Percentiles rank a stretch among this genome's conserved stretches.
Evolutionary conservation across 1,140 invertebrate species (phyloP).

Genomic region (Macrosteles quadrilineatus): DNA sequence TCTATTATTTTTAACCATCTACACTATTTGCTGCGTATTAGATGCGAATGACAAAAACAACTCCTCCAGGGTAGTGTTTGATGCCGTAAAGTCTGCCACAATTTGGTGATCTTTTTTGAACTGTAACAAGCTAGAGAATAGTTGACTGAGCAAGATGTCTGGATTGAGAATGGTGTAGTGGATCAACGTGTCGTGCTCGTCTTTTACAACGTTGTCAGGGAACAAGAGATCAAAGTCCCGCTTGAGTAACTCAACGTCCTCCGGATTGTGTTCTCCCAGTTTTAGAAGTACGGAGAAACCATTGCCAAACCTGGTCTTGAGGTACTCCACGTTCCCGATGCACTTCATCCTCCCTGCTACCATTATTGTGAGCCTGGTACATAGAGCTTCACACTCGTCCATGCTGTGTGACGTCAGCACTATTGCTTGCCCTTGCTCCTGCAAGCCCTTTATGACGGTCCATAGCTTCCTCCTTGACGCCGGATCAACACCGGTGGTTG

Average conservation of each 20-base stretch:
- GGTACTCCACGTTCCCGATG: conserved; percentile 52
- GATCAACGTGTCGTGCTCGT: conserved; percentile 1
- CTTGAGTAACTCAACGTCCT: not conserved
- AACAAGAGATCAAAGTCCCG: not conserved
- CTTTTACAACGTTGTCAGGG: not conserved
- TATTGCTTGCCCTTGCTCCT: conserved; percentile 56
- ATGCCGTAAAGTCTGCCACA: not conserved
- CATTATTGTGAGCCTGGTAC: conserved; percentile 84
- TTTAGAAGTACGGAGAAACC: conserved; percentile 55
- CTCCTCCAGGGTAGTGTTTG: not conserved
- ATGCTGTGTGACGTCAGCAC: conserved; percentile 73
- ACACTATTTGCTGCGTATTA: not conserved
- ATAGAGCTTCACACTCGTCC: conserved; percentile 84
- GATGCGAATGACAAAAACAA: not conserved
- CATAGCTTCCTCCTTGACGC: conserved; percentile 55
- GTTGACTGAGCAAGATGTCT: not conserved
- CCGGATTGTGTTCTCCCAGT: not conserved
- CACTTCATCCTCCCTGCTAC: conserved; percentile 68
- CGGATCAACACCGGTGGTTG: conserved; percentile 42
- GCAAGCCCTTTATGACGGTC: conserved; percentile 37
- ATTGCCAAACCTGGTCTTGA: conserved; percentile 52
- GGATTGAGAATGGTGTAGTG: not conserved
- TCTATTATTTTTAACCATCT: too few relatives aligned
- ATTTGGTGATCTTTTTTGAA: not conserved
- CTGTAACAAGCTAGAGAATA: not conserved